Base-by-base conservation (phyloP, 1,140 invertebrate species). In the Penaeus vannamei region DNA sequence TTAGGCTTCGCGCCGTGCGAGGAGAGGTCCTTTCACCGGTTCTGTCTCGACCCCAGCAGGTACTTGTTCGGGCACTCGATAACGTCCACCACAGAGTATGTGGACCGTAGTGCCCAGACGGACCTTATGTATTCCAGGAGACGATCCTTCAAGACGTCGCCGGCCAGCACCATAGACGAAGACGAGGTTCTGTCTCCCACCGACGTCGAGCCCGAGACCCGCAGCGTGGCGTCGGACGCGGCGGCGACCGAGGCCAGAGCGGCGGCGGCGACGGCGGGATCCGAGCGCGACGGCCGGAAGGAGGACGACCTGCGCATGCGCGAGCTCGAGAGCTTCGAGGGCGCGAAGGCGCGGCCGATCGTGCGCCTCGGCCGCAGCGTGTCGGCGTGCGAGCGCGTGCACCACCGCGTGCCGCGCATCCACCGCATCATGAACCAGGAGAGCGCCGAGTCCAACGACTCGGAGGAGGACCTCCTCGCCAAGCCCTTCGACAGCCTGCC, bases 91-190 rank as follows among this genome's bases (percentile, higher is more conserved):
- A 88, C 86, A 17, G 87, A 89, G 83, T 89, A 89, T 64, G 82
- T 89, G 82, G 87, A 89, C 69, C 82, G 87, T 22, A 84, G 82
- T 61, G 87, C 83, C 36, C 87, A 89, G 87, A 89, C 87, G 32
- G 83, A 89, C 82, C 46, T 89, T 60, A 89, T 89, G 82, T 88
- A 88, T 61, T 89, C 26, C 82, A 60, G 82, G 36, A 32, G 82
- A 22, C 64, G 72, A 36, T 89, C 87, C 83, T 89, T 79, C 82
- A 89, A 79, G 60, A 84, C 82, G 32, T 89, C 87, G 10, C 87
- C 87, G 22, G 69, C 80, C 69, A 84, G 83, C 53, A 89, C 87
- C 66, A 89, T 89, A 32, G 87, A 89, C 60, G 87, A 89, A 53
- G 87, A 89, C 61, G 87, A 89, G 23, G 82, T 85, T 7, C 69